Percentiles rank a stretch among this genome's conserved stretches.
These are phyloP conservation scores for Eristalis arbustorum DNA, from an alignment of 2,888 invertebrate species.

Conservation along the genomic window DNA sequence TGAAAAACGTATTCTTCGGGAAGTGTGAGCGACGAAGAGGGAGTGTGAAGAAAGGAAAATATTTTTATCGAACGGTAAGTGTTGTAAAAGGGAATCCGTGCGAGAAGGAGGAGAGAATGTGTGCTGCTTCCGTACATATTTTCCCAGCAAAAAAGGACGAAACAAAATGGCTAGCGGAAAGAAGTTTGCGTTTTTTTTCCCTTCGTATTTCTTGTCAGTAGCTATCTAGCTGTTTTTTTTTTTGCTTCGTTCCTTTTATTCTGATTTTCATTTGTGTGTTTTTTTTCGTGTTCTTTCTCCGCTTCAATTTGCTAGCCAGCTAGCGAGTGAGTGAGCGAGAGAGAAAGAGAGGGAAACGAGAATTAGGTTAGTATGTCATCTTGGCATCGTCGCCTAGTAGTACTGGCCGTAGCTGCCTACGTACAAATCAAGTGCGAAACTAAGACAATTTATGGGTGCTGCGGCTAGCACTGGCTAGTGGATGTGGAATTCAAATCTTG, in stretches of 20 bases:
- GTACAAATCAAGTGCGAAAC: slow-evolving; percentile 3
- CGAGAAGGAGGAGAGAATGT: not conserved
- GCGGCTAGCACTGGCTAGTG: slow-evolving; percentile 16
- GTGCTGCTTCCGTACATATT: not conserved
- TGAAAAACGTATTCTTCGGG: slow-evolving; percentile 40
- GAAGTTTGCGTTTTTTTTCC: slow-evolving; percentile 15
- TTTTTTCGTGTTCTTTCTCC: slow-evolving; percentile 25
- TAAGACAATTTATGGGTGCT: slow-evolving; percentile 5
- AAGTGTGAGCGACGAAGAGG: slow-evolving; percentile 16
- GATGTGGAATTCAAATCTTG: slow-evolving; percentile 42
- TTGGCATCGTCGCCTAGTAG: slow-evolving; percentile 54
- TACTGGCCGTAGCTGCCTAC: slow-evolving; percentile 7
- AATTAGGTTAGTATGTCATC: slow-evolving; percentile 70
- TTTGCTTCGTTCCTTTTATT: slow-evolving; percentile 30
- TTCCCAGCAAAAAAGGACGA: slow-evolving; percentile 10
- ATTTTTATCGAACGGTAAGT: slow-evolving; percentile 63
- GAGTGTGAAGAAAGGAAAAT: slow-evolving; percentile 21
- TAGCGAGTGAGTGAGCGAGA: slow-evolving; percentile 37
- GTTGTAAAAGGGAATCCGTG: slow-evolving; percentile 34
- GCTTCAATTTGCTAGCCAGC: slow-evolving; percentile 27
- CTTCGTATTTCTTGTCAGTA: slow-evolving; percentile 19
- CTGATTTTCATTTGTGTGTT: slow-evolving; percentile 10
- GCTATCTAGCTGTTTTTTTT: slow-evolving; percentile 41
- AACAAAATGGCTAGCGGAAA: slow-evolving; percentile 34
- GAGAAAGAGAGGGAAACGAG: slow-evolving; percentile 44